These are phyloP conservation scores for Agonum fuliginosum DNA, from an alignment of 2,888 invertebrate genomes.

Conservation along the genomic window DNA sequence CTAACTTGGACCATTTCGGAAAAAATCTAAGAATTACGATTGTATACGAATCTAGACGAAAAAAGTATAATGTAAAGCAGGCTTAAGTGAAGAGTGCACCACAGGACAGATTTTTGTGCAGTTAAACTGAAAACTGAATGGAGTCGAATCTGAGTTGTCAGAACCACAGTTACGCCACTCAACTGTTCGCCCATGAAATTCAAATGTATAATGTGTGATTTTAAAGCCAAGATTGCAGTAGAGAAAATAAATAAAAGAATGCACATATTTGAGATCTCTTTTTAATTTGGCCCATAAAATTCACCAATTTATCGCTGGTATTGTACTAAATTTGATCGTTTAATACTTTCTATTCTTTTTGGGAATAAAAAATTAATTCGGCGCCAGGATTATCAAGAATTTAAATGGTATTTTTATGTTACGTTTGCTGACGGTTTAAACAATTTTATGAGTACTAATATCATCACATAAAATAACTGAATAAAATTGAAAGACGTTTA, in stretches of 20 bases:
- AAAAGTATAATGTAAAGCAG: no score
- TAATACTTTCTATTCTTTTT: background rate
- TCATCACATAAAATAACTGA: slow-evolving; percentile 13
- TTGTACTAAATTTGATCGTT: background rate
- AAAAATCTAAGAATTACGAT: no score
- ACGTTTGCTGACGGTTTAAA: slow-evolving; percentile 26
- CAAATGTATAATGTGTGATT: no score
- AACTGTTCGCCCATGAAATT: no score
- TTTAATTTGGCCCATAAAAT: background rate
- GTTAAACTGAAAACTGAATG: no score
- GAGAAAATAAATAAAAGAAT: background rate
- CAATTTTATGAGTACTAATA: slow-evolving; percentile 24
- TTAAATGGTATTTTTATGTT: slow-evolving; percentile 35
- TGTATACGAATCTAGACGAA: no score
- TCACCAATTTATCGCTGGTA: background rate
- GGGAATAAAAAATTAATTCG: background rate
- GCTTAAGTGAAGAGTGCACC: no score
- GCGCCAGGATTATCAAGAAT: slow-evolving; percentile 19
- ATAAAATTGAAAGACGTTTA: slow-evolving; percentile 32
- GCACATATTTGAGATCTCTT: background rate
- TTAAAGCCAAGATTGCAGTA: background rate
- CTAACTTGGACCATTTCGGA: no score
- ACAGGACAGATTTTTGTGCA: no score
- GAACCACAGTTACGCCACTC: no score
- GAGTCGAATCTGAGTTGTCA: no score